Conservation (phyloP, 2,888 invertebrate species). For the Hypolimnas misippus region DNA sequence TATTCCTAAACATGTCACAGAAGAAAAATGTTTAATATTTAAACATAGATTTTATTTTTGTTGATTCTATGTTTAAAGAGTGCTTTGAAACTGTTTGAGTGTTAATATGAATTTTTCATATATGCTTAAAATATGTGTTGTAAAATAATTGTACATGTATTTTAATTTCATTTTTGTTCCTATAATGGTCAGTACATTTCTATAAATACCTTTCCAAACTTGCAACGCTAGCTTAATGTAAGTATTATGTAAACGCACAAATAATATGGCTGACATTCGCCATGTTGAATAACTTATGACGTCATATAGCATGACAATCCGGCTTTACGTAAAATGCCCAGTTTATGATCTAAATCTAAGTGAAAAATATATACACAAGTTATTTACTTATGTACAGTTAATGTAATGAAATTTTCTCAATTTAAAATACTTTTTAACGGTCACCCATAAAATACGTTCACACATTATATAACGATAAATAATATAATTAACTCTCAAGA, state of each 20-base stretch:
- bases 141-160: no score
- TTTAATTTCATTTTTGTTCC: conserved; percentile 13
- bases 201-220: neutral
- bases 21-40: no score
- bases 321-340: neutral
- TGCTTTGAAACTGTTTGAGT: neutral
- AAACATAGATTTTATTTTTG: neutral
- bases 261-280: neutral
- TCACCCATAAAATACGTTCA: no score
- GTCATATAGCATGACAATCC: neutral
- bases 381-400: neutral
- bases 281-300: neutral
- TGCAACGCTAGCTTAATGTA: neutral
- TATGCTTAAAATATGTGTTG: no score
- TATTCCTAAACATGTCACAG: no score
- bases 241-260: neutral
- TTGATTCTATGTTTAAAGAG: neutral
- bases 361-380: neutral
- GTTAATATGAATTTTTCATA: neutral
- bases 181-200: conserved; percentile 20
- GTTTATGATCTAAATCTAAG: neutral
- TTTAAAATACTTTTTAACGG: no score
- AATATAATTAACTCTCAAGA: no score
- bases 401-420: no score
- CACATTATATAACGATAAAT: no score